Base-by-base conservation (phyloP, 2,888 invertebrate species). In the Pandemis heparana region DNA sequence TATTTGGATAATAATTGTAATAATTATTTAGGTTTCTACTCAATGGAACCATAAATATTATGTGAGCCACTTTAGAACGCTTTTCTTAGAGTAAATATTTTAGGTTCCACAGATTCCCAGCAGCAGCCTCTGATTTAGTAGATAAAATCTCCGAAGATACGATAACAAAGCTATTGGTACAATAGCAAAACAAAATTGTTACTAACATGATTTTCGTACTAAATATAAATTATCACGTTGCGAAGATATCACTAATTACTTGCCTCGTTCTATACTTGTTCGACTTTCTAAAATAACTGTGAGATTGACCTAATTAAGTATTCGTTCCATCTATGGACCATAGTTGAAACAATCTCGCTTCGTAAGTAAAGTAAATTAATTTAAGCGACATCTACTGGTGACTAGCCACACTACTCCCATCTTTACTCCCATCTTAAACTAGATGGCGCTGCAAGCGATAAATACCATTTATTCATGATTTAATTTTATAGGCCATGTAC, bases 401-500 rank as follows among this genome's bases (percentile, higher is more conserved):
- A 60, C 10, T 64, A 64, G 63, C 10, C 1, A n/a, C 12, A 10
- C 43, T 43, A 43, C 12, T 43, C 43, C 43, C 38, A 60, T 60
- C n/a, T n/a, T n/a, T n/a, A n/a, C n/a, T n/a, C n/a, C n/a, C n/a
- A n/a, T n/a, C n/a, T n/a, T n/a, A n/a, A n/a, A n/a, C 12, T 71
- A 60, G 71, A 12, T 71, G 16, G 39, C 48, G 71, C n/a, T 6
- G n/a, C 39, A 14, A n/a, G 23, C 6, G n/a, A 18, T 5, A 46
- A 46, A 46, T 46, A 12, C 14, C 46, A 2, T 46, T 46, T 5
- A 48, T 4, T 14, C 14, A n/a, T 48, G 6, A 53, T 18, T 74
- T 66, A 39, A 63, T 59, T 80, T 82, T 51, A 18, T 81, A 94
- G 94, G 97, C 0, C 97, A 97, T 80, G 95, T 96, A 75, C 97